phyloP scores from a whole-genome alignment of 2,113 vertebrate species.

The Stigmatopora argus region DNA sequence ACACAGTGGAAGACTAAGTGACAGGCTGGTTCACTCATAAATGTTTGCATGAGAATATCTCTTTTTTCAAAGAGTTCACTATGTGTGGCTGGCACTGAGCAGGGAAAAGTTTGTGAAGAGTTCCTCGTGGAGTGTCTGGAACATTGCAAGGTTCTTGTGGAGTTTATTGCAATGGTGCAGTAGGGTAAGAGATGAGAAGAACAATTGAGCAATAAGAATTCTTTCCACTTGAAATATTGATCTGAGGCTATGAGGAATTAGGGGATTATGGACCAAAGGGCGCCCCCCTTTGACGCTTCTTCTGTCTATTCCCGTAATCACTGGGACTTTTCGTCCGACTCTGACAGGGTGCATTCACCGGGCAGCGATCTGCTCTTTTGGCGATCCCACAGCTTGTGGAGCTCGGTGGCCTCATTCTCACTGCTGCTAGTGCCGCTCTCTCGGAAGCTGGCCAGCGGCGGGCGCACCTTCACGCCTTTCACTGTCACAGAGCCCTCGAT shows the following conservation, averaged over 20 bases:
- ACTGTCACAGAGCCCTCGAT: constrained; percentile 92
- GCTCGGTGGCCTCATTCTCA: constrained; percentile 87
- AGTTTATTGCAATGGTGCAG: constrained; percentile 4
- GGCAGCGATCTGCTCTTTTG: constrained; percentile 81
- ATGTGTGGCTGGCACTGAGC: constrained; percentile 32
- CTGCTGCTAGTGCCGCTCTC: constrained; percentile 87
- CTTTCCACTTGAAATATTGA: constrained; percentile 41
- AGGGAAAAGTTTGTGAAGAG: constrained; percentile 20
- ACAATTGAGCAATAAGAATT: constrained; percentile 19
- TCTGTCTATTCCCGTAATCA: constrained; percentile 39
- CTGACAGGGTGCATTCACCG: constrained; percentile 74
- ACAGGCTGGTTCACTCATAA: constrained; percentile 12
- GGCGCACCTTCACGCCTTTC: constrained; percentile 90
- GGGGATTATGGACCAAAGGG: constrained; percentile 30
- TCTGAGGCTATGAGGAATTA: constrained; percentile 51
- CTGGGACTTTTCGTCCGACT: constrained; percentile 81
- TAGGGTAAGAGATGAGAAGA: constrained; percentile 14
- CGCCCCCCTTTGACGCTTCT: constrained; percentile 3
- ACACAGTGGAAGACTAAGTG: constrained; percentile 43
- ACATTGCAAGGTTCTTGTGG: constrained; percentile 38
- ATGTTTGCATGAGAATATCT: constrained; percentile 27
- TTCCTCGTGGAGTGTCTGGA: constrained; percentile 30
- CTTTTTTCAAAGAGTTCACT: constrained; percentile 28
- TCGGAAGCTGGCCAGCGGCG: constrained; percentile 91
- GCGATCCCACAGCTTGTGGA: constrained; percentile 89